Conservation (phyloP, 1,140 invertebrate species). For the Pteromalus puparum region DNA sequence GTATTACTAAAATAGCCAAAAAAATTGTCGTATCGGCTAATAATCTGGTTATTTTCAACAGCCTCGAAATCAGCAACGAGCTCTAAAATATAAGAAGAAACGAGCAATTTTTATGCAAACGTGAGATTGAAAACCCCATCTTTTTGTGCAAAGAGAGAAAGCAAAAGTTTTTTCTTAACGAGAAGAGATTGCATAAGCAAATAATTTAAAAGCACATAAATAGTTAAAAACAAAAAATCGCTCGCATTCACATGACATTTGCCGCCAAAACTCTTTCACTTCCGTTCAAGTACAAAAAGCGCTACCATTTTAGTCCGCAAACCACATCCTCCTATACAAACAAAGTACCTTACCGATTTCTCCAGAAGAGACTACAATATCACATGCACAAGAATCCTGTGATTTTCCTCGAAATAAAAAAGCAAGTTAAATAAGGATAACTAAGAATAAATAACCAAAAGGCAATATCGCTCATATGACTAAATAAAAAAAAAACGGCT, state of each 20-base stretch:
- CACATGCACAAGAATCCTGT: not conserved
- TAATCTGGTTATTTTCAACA: not conserved
- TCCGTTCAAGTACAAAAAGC: not conserved
- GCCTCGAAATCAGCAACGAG: not conserved
- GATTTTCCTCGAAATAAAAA: not conserved
- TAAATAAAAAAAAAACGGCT: not conserved
- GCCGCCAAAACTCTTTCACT: not conserved
- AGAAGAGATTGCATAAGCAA: not conserved
- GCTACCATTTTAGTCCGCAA: not conserved
- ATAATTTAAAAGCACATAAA: conserved; percentile 29
- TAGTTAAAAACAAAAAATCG: not conserved
- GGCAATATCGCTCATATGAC: not conserved
- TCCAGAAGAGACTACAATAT: not conserved
- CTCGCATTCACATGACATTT: not conserved
- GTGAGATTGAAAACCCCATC: not conserved
- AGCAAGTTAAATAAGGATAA: not conserved
- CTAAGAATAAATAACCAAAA: not conserved
- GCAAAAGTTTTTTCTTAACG: not conserved
- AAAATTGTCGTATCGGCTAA: not conserved
- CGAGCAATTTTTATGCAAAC: not conserved
- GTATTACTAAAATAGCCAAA: not conserved
- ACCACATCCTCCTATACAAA: not conserved
- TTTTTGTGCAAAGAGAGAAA: not conserved
- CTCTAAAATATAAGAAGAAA: not conserved
- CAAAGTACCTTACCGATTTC: not conserved